Percentiles rank a stretch among this genome's conserved stretches.
Conservation (phyloP, 2,797 vertebrate genomes). For the Diplodus sargus region DNA sequence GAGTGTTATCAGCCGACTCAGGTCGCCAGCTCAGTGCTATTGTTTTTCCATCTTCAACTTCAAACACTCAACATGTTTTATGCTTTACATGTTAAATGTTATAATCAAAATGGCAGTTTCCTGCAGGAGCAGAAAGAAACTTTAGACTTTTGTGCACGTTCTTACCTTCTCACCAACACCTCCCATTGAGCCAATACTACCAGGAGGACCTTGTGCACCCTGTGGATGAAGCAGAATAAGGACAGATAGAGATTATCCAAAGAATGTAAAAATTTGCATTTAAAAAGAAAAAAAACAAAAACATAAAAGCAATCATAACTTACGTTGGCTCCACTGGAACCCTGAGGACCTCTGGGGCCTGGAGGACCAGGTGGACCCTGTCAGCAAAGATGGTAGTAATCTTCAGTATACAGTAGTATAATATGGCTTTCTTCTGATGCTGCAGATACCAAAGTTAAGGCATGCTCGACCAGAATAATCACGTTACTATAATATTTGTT, state of each 20-base stretch:
- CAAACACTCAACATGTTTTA: not conserved
- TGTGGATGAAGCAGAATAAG: conserved; percentile 68
- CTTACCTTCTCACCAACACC: conserved; percentile 96
- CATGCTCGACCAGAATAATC: not conserved
- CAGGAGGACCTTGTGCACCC: conserved; percentile 96
- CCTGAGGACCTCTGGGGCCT: conserved; percentile 97
- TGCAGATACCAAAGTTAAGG: not conserved
- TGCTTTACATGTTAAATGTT: not conserved
- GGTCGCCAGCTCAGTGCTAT: not conserved
- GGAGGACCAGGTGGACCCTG: conserved; percentile 98
- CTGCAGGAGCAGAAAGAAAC: not conserved
- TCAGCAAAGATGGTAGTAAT: conserved; percentile 32
- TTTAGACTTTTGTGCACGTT: not conserved
- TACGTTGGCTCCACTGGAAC: conserved; percentile 94
- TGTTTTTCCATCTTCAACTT: conserved; percentile 4
- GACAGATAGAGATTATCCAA: not conserved
- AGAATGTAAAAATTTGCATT: not conserved
- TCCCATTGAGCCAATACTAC: conserved; percentile 92
- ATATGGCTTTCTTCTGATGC: not conserved
- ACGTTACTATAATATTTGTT: not conserved
- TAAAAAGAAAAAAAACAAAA: not conserved
- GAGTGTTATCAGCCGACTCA: not conserved
- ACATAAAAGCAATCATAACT: conserved; percentile 70
- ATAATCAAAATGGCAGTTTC: not conserved
- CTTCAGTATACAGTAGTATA: not conserved